phyloP scores from a whole-genome alignment of 2,113 vertebrate species.

The Propithecus coquereli region DNA sequence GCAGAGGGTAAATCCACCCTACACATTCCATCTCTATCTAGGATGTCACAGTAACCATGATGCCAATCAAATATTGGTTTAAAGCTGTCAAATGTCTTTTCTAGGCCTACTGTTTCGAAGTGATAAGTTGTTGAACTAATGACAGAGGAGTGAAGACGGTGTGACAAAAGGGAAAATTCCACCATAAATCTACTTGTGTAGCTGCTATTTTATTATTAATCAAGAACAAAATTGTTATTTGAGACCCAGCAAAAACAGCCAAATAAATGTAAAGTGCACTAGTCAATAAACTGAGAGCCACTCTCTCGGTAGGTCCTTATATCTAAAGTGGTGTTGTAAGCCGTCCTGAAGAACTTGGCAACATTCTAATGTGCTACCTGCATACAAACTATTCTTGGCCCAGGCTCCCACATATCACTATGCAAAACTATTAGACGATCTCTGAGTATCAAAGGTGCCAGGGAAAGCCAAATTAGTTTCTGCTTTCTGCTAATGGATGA shows the following conservation, averaged over 20 bases:
- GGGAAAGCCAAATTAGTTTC: slow-evolving; percentile 55
- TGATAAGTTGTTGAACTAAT: not conserved
- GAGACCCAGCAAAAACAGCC: not conserved
- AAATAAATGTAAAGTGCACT: not conserved
- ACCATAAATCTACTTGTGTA: not conserved
- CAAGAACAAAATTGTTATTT: slow-evolving; percentile 12
- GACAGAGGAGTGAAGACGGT: not conserved
- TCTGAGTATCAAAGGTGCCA: slow-evolving; percentile 31
- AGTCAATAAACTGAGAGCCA: not conserved
- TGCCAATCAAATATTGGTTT: slow-evolving; percentile 58
- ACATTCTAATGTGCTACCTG: not conserved
- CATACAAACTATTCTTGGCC: not conserved
- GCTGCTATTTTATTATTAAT: not conserved
- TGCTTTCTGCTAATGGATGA: slow-evolving; percentile 63
- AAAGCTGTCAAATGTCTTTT: slow-evolving; percentile 56
- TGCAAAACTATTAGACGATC: slow-evolving; percentile 32
- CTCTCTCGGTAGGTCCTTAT: not conserved
- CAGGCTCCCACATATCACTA: not conserved
- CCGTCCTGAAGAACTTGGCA: not conserved
- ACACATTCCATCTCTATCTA: not conserved
- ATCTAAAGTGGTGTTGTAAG: not conserved
- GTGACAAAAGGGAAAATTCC: not conserved
- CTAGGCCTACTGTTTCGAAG: slow-evolving; percentile 35
- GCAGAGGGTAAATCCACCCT: slow-evolving; percentile 16
- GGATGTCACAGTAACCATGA: slow-evolving; percentile 38